Base-by-base conservation (phyloP, 2,113 vertebrate genomes). In the Pterocles orientalis region DNA sequence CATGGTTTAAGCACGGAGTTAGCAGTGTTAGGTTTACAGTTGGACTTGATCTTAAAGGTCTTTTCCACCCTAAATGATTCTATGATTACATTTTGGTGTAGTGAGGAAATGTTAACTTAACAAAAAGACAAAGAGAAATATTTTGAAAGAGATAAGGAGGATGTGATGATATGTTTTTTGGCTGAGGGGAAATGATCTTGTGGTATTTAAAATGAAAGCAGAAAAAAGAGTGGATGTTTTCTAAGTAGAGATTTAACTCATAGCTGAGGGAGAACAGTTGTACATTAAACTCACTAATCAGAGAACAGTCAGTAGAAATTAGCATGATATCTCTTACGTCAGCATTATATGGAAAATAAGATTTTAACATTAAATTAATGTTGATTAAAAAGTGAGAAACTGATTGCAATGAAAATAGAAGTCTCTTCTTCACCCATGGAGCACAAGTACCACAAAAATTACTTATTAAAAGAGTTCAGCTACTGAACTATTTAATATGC, bases 231-330 rank as follows among this genome's bases (percentile, higher is more conserved):
- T 24, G 65, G 64, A 60, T 5, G 29, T 70, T 66, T 88, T 76
- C 58, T 58, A 47, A 77, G 29, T 8, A 73, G 75, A 83, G 90
- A 94, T n/a, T 77, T 86, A 76, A 85, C 78, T 85, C 80, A 62
- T 71, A 90, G 82, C 83, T 90, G 72, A 90, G 57, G 56, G 39
- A 56, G 70, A 86, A 65, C 10, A 57, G 90, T 16, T 81, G 20
- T 53, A 85, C 28, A 26, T 82, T 82, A 89, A 91, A 79, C n/a
- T 82, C 51, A 60, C 48, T 93, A 90, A 93, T 97, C 76, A 90
- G 82, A 66, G 56, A 94, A 88, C 51, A 88, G 64, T 45, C 82
- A 81, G 54, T 39, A 77, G 85, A 88, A 96, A 93, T 94, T 92
- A 90, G 64, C 29, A 57, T 51, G 39, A 21, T 47, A 34, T 68